phyloP scores from a whole-genome alignment of 2,113 vertebrate genomes.

The Tetrax tetrax region DNA sequence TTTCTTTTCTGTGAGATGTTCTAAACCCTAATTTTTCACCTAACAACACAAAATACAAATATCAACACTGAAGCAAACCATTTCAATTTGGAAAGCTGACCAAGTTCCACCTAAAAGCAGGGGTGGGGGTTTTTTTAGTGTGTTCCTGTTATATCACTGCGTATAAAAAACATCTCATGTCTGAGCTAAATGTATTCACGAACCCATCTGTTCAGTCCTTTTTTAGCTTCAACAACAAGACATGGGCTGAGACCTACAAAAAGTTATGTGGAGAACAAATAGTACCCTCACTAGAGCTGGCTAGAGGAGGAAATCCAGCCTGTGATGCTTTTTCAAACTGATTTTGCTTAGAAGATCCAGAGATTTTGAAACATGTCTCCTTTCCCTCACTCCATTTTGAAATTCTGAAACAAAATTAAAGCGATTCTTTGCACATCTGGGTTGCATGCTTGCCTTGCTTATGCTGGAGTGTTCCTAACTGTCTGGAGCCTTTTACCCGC shows the following conservation, averaged over 20 bases:
- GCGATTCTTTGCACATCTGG: fast-evolving
- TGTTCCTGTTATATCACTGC: constrained; percentile 26
- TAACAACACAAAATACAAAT: neutral
- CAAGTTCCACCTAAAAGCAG: neutral
- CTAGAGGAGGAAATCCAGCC: neutral
- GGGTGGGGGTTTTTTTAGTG: neutral
- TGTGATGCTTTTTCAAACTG: too few relatives aligned
- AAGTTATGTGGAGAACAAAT: neutral
- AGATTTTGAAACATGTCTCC: neutral
- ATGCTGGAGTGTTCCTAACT: neutral
- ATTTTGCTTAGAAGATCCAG: neutral
- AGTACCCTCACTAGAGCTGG: neutral
- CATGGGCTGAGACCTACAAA: neutral
- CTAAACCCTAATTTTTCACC: neutral
- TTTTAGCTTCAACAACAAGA: constrained; percentile 17
- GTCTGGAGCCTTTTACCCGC: neutral
- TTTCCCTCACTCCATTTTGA: neutral
- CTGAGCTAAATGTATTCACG: constrained; percentile 26
- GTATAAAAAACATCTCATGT: neutral
- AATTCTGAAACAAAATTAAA: neutral
- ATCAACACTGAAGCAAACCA: neutral
- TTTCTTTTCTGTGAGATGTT: neutral
- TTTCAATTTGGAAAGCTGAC: neutral
- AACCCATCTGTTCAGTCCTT: constrained; percentile 44
- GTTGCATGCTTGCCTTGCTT: neutral